Base-by-base conservation (phyloP, 1,140 invertebrate species). In the Aporrectodea caliginosa region DNA sequence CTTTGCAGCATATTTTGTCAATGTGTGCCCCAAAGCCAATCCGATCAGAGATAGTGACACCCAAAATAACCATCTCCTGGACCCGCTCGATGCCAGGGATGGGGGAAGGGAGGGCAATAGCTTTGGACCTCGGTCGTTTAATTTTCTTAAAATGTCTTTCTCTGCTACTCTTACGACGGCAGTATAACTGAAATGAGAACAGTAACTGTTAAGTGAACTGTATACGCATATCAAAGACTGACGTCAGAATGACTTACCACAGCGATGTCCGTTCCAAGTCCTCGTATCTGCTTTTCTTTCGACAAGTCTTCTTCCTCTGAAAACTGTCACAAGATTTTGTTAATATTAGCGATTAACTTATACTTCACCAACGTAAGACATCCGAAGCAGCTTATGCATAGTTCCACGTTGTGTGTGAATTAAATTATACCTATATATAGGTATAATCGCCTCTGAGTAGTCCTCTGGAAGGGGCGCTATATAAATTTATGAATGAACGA, bases 201-300 rank as follows among this genome's bases (percentile, higher is more conserved):
- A n/a, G n/a, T n/a, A n/a, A n/a, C n/a, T n/a, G n/a, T n/a, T n/a
- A n/a, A n/a, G n/a, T n/a, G n/a, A n/a, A n/a, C n/a, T n/a, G n/a
- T n/a, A n/a, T n/a, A n/a, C n/a, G n/a, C n/a, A n/a, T n/a, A 68
- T 68, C 58, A 68, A 68, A 12, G 58, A 14, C 12, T 68, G 58
- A 98, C 1, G 98, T 95, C 93, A 97, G n/a, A 97, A 83, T 93
- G 95, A 82, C 94, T 95, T 30, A 98, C 93, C 78, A 97, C 92
- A 0, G 95, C 95, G 0, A 98, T 91, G 85, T 98, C 96, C 0
- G 96, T 98, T 0, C 96, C 96, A 12, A 98, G 89, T 0, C 96
- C 96, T 16, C 96, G 91, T 0, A 93, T 89, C 81, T 91, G 90
- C 70, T 80, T n/a, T 30, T 33, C 16, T 1, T 32, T 73, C 27